Conservation (phyloP, 2,888 invertebrate species). For the Tigriopus californicus region DNA sequence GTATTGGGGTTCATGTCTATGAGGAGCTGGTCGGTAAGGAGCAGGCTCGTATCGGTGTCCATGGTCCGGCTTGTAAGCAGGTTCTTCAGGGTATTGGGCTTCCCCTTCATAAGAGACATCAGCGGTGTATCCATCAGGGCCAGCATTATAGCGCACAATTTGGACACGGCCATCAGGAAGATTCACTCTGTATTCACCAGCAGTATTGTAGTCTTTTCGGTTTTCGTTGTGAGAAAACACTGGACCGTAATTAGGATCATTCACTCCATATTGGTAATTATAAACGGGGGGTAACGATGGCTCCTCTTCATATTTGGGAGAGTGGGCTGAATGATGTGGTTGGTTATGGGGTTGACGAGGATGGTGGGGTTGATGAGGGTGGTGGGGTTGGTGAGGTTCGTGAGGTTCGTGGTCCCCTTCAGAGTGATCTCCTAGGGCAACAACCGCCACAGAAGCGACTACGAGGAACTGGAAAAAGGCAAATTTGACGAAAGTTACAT, state of each 20-base stretch:
- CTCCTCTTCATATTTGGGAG: not conserved
- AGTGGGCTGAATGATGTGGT: not conserved
- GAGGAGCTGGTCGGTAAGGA: not conserved
- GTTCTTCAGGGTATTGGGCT: conserved; percentile 17
- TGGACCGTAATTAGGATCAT: conserved; percentile 6
- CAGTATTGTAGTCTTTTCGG: conserved; percentile 12
- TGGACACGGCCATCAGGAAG: conserved; percentile 17
- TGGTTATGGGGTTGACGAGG: not conserved
- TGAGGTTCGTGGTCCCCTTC: not conserved
- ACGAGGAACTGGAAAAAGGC: no score
- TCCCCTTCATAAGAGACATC: conserved; percentile 20
- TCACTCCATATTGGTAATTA: conserved; percentile 15
- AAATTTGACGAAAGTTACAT: no score
- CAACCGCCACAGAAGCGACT: no score
- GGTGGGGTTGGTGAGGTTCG: not conserved
- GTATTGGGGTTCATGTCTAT: no score
- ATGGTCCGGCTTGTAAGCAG: not conserved
- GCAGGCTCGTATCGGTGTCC: no score
- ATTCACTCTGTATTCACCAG: conserved; percentile 15
- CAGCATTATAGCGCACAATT: conserved; percentile 17
- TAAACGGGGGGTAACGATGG: conserved; percentile 4
- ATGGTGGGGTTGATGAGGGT: not conserved
- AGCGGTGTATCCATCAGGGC: conserved; percentile 18
- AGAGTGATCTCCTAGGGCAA: no score
- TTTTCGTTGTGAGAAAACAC: conserved; percentile 12